Conservation (phyloP, 2,888 invertebrate genomes). For the Corythucha ciliata region DNA sequence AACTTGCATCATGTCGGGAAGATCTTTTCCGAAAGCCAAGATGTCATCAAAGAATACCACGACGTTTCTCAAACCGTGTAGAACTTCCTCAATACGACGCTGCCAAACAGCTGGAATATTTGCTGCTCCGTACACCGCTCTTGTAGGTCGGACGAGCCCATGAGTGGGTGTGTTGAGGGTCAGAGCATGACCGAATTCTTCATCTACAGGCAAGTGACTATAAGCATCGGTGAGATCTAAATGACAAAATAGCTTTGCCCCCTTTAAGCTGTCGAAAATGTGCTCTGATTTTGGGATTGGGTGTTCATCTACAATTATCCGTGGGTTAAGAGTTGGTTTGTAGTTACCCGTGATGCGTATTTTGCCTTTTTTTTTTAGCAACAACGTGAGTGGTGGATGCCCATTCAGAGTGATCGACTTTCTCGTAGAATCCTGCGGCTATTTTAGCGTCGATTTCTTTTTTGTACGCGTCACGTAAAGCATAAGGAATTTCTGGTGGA, state of each 20-base stretch:
- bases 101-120: constrained; percentile 33
- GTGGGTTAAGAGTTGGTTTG: constrained; percentile 13
- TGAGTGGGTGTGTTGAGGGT: constrained; percentile 29
- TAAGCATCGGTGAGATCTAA: constrained; percentile 14
- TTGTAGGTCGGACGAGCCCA: constrained; percentile 21
- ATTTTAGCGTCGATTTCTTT: not conserved
- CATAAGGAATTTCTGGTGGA: too few species aligned
- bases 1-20: constrained; percentile 3
- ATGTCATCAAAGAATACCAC: constrained; percentile 20
- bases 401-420: constrained; percentile 28
- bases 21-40: constrained; percentile 1
- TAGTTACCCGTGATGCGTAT: constrained; percentile 20
- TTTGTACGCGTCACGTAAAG: too few species aligned
- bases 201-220: constrained; percentile 17
- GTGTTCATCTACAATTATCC: constrained; percentile 15
- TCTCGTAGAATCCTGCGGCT: constrained; percentile 31
- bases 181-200: constrained; percentile 22
- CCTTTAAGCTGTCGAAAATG: constrained; percentile 14
- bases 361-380: constrained; percentile 18
- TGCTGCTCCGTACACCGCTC: constrained; percentile 23
- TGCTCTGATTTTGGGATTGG: constrained; percentile 18
- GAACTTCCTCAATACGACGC: constrained; percentile 16
- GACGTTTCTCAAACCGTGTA: constrained; percentile 11
- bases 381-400: constrained; percentile 26
- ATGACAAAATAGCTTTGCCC: constrained; percentile 14